Percentiles rank a stretch among this genome's conserved stretches.
phyloP scores from a whole-genome alignment of 2,113 vertebrate genomes.

The Oreochromis spilurus region DNA sequence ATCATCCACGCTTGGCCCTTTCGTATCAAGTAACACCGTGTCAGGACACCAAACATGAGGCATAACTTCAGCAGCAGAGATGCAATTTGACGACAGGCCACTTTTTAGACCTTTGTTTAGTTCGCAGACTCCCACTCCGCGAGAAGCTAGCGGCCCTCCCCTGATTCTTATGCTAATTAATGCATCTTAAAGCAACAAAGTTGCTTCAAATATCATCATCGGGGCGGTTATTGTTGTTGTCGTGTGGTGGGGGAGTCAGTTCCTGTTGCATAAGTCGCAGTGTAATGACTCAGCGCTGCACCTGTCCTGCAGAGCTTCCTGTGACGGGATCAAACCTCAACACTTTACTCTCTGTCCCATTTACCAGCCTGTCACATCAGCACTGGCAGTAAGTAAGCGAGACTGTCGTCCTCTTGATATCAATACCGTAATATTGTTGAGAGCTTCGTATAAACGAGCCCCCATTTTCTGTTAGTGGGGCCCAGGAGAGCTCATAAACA shows the following conservation, averaged over 20 bases:
- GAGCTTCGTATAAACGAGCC: not conserved
- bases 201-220: not conserved
- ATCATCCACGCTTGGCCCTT: slow-evolving; percentile 28
- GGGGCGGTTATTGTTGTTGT: slow-evolving; percentile 3
- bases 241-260: slow-evolving; percentile 36
- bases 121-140: not conserved
- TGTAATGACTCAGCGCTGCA: slow-evolving; percentile 78
- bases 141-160: not conserved
- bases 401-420: not conserved
- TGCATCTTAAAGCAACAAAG: slow-evolving; percentile 8
- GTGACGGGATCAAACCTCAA: slow-evolving; percentile 40
- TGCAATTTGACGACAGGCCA: slow-evolving; percentile 2
- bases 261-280: slow-evolving; percentile 68
- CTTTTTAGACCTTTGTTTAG: not conserved
- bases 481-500: not conserved
- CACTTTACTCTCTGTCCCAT: not conserved
- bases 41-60: slow-evolving; percentile 16
- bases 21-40: slow-evolving; percentile 20
- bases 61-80: not conserved
- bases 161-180: not conserved
- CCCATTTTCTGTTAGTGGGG: not conserved
- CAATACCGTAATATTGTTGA: not conserved
- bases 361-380: slow-evolving; percentile 1
- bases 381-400: not conserved
- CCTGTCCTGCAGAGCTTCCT: slow-evolving; percentile 63